phyloP scores from a whole-genome alignment of 2,888 invertebrate genomes.

The Drosophila limbata region DNA sequence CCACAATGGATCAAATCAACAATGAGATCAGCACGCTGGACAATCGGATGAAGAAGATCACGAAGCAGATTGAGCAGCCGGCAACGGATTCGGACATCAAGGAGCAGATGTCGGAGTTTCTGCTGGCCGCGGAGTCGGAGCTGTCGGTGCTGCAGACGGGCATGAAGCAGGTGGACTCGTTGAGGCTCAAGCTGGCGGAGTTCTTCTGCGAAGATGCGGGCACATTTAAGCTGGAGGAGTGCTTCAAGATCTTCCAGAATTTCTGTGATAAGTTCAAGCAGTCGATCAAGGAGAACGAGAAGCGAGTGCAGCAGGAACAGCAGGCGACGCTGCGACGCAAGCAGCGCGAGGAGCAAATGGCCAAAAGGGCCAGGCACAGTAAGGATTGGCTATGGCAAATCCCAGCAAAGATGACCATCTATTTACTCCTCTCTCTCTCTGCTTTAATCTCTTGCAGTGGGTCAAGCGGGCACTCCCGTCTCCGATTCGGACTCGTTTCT shows the following conservation, averaged over 20 bases:
- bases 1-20: conserved; percentile 94
- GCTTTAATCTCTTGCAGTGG: conserved; percentile 84
- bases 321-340: conserved; percentile 92
- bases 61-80: conserved; percentile 91
- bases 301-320: conserved; percentile 93
- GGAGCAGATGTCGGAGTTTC: conserved; percentile 94
- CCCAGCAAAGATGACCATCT: neutral
- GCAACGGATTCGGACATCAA: conserved; percentile 93
- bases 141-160: conserved; percentile 91
- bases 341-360: conserved; percentile 90
- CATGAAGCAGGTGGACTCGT: conserved; percentile 92
- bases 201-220: conserved; percentile 97
- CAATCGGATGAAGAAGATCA: conserved; percentile 91
- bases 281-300: conserved; percentile 93
- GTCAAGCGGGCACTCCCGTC: conserved; percentile 90
- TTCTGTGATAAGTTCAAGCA: conserved; percentile 95
- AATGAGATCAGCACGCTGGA: conserved; percentile 94
- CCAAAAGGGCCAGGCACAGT: conserved; percentile 88
- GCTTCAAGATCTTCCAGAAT: conserved; percentile 94
- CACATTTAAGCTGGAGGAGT: conserved; percentile 96
- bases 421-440: neutral
- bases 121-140: conserved; percentile 91
- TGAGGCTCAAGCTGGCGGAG: conserved; percentile 92
- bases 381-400: conserved; percentile 61
- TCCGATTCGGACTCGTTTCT: conserved; percentile 91